phyloP scores from a whole-genome alignment of 2,113 vertebrate genomes.

The Lepus timidus region DNA sequence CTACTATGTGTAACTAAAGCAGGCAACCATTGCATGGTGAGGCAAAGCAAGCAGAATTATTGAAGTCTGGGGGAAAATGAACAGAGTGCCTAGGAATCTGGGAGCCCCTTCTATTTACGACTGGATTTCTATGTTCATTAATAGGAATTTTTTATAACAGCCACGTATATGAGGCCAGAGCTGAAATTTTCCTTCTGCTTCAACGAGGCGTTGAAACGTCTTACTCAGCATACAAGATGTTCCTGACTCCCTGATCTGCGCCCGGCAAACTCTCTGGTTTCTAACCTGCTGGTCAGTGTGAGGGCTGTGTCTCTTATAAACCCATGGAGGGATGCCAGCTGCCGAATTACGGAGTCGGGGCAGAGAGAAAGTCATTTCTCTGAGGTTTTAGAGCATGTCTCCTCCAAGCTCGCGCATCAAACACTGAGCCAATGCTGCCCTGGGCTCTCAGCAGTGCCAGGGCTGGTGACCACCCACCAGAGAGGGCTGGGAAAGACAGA shows the following conservation, averaged over 20 bases:
- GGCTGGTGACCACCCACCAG: background rate
- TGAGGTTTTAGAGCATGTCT: background rate
- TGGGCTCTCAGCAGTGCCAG: background rate
- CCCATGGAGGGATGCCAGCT: background rate
- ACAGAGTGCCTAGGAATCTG: conserved; percentile 3
- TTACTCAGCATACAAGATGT: background rate
- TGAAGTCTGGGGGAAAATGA: background rate
- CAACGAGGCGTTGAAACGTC: conserved; percentile 41
- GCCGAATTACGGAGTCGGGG: background rate
- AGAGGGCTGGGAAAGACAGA: background rate
- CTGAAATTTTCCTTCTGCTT: conserved; percentile 43
- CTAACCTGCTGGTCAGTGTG: background rate
- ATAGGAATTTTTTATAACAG: background rate
- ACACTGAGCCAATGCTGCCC: background rate
- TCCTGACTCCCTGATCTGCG: conserved; percentile 16
- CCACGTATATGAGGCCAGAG: conserved; percentile 52
- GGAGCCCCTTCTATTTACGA: conserved; percentile 24
- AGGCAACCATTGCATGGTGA: background rate
- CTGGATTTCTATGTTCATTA: conserved; percentile 8
- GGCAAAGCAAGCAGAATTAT: background rate
- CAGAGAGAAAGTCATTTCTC: background rate
- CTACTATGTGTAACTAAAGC: background rate
- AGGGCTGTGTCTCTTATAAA: background rate
- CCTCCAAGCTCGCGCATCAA: background rate
- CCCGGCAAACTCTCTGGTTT: background rate